Conservation (phyloP, 2,113 vertebrate species). For the Anguilla rostrata region DNA sequence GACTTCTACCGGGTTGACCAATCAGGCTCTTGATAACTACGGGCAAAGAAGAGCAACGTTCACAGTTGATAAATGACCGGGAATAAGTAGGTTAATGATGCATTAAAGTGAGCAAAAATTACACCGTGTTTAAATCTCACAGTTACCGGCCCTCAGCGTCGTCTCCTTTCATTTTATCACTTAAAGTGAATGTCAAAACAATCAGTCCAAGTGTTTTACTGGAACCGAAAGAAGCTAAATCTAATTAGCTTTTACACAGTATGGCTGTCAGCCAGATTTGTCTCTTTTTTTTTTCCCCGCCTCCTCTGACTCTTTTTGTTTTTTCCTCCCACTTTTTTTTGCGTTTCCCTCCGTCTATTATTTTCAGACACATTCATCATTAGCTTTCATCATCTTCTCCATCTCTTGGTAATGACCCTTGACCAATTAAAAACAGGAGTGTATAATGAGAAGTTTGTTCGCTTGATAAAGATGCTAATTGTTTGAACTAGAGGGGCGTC, state of each 20-base stretch:
- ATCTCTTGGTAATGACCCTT: neutral
- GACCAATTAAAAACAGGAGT: conserved; percentile 9
- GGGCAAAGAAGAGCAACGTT: neutral
- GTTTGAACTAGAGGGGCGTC: neutral
- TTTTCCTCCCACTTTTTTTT: neutral
- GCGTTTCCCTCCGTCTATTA: neutral
- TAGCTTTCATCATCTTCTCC: conserved; percentile 6
- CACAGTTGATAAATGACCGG: neutral
- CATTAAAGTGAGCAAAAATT: neutral
- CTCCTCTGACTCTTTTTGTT: neutral
- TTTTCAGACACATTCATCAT: conserved; percentile 15
- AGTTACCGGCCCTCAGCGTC: neutral
- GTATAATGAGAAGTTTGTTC: conserved; percentile 16
- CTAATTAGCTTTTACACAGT: conserved; percentile 18
- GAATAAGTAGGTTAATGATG: neutral
- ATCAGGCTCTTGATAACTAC: neutral
- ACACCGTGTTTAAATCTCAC: neutral
- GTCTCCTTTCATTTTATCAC: neutral
- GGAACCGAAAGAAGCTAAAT: neutral
- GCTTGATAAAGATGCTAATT: conserved; percentile 5
- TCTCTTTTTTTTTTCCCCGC: neutral
- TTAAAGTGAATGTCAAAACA: neutral
- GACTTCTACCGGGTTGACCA: neutral
- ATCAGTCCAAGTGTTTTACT: conserved; percentile 9
- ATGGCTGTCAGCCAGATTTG: neutral